Percentiles rank a stretch among this genome's conserved stretches.
These are phyloP conservation scores for Eulemur mongoz DNA, from an alignment of 2,797 vertebrate species.

Conservation along the genomic window DNA sequence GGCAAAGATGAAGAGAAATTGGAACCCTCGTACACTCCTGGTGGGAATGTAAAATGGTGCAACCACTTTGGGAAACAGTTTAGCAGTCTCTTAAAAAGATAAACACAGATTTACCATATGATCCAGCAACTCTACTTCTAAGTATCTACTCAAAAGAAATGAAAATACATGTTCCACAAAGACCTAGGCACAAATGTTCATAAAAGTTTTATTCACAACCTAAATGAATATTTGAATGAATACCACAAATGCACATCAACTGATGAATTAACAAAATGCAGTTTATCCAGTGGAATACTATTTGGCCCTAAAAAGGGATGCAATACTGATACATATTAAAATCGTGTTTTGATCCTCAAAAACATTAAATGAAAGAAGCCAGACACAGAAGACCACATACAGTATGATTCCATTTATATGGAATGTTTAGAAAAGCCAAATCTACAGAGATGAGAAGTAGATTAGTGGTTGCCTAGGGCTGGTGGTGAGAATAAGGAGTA, in stretches of 20 bases:
- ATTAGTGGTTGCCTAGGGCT: not conserved
- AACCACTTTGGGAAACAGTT: constrained; percentile 6
- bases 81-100: constrained; percentile 16
- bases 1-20: not conserved
- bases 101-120: not conserved
- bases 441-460: not conserved
- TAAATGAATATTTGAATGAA: not conserved
- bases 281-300: not conserved
- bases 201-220: not conserved
- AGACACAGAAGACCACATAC: not conserved
- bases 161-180: constrained; percentile 29
- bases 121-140: constrained; percentile 11
- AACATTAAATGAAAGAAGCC: not conserved
- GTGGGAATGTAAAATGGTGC: not conserved
- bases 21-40: not conserved
- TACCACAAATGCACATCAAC: not conserved
- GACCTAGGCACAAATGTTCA: not conserved
- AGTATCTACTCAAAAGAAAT: constrained; percentile 26
- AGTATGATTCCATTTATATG: not conserved
- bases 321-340: not conserved
- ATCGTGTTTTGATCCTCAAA: not conserved
- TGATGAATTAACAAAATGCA: constrained; percentile 35
- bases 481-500: not conserved
- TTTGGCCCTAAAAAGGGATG: not conserved
- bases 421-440: not conserved